Percentiles rank a stretch among this genome's conserved stretches.
phyloP scores from a whole-genome alignment of 1,140 invertebrate species.

The Centruroides vittatus region DNA sequence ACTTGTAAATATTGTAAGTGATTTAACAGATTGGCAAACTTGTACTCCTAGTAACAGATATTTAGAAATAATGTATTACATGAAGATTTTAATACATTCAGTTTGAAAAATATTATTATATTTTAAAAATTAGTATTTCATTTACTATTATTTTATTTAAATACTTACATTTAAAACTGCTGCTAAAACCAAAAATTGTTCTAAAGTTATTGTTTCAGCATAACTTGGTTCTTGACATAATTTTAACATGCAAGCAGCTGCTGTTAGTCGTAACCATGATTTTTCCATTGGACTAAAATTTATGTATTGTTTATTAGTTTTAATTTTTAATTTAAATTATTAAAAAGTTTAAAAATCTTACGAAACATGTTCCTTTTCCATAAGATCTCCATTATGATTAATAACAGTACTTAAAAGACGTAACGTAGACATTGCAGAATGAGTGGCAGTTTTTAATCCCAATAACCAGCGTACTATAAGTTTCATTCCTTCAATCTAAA shows the following conservation, averaged over 20 bases:
- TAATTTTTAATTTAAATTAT: background rate
- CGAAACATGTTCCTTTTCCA: conserved; percentile 39
- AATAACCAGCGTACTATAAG: conserved; percentile 91
- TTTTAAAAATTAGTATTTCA: too few relatives aligned
- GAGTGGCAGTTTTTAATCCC: conserved; percentile 51
- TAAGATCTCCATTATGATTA: conserved; percentile 70
- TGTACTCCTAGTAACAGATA: too few relatives aligned
- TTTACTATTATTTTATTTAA: background rate
- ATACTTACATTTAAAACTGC: conserved; percentile 66
- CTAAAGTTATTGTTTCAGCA: conserved; percentile 80
- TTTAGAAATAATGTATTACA: too few relatives aligned
- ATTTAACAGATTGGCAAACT: too few relatives aligned
- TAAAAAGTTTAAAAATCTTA: conserved; percentile 2
- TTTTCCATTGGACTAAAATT: conserved; percentile 46
- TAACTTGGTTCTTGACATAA: conserved; percentile 46
- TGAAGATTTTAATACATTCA: too few relatives aligned
- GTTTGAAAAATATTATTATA: too few relatives aligned
- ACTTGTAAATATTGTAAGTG: too few relatives aligned
- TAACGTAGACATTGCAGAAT: conserved; percentile 45
- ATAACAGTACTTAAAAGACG: conserved; percentile 81
- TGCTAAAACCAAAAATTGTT: conserved; percentile 88
- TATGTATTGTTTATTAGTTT: background rate
- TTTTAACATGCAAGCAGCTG: conserved; percentile 89
- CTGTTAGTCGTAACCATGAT: conserved; percentile 76
- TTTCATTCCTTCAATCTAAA: conserved; percentile 73